Evolutionary conservation across 1,140 invertebrate species (phyloP).

Genomic region (Thalassaphorura encarpata): DNA sequence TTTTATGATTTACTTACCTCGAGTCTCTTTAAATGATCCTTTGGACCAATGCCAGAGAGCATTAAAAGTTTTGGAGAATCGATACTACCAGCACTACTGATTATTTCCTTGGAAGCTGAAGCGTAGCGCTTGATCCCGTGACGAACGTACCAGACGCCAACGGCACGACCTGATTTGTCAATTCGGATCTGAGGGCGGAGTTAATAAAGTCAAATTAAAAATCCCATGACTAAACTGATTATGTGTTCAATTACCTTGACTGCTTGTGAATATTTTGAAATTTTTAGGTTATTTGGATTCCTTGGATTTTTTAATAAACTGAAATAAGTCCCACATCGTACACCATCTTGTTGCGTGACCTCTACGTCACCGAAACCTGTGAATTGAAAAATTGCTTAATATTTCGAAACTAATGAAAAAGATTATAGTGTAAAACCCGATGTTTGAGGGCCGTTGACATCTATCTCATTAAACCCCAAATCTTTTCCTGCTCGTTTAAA

Average conservation of each 20-base stretch:
- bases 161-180: background rate
- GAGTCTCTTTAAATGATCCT: slow-evolving; percentile 10
- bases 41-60: slow-evolving; percentile 33
- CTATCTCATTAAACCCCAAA: slow-evolving; percentile 41
- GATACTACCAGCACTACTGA: slow-evolving; percentile 17
- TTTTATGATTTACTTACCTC: slow-evolving; percentile 10
- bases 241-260: slow-evolving; percentile 1
- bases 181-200: background rate
- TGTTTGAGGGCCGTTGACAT: slow-evolving; percentile 41
- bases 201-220: background rate
- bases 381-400: background rate
- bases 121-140: background rate
- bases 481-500: slow-evolving; percentile 45
- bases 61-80: slow-evolving; percentile 35
- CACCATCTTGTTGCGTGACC: slow-evolving; percentile 33
- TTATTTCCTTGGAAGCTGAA: slow-evolving; percentile 8
- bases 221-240: background rate
- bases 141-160: slow-evolving; percentile 2
- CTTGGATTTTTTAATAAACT: slow-evolving; percentile 44
- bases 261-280: slow-evolving; percentile 32
- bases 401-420: background rate
- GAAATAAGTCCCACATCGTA: slow-evolving; percentile 43
- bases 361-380: slow-evolving; percentile 4
- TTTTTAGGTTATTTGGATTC: slow-evolving; percentile 39
- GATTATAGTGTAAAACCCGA: background rate